Base-by-base conservation (phyloP, 2,113 vertebrate genomes). In the Ornithorhynchus anatinus region DNA sequence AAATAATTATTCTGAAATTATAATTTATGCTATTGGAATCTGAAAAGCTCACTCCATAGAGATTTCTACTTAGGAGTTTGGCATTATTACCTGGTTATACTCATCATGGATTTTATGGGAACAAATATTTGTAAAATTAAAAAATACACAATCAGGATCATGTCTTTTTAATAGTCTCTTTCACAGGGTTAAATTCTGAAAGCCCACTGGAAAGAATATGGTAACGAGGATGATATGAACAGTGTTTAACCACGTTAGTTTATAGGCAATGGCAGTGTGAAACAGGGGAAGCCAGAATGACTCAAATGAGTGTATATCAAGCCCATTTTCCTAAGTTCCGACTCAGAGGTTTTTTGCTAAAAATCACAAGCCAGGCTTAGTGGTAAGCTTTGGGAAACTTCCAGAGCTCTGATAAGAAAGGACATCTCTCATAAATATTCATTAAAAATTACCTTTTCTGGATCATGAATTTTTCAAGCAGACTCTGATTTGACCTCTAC, bases 381-480 rank as follows among this genome's bases (percentile, higher is more conserved):
- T 90, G 82, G 88, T 83, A 88, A 92, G 89, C 82, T 81, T 91
- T 79, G 84, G 86, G 86, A 93, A 91, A 91, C 88, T 92, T 88
- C 86, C 82, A 88, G 53, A 87, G 91, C 72, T 91, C 85, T 89
- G 92, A 93, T 93, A 94, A 92, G 91, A 87, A 88, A 91, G 78
- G 89, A 91, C 86, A 87, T 87, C 0, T 79, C 82, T 92, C 89
- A 94, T 94, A 91, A 92, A 94, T 93, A 93, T 94, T 94, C 91
- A 93, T 93, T 94, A 91, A 94, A 93, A 92, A 93, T 93, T 93
- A 93, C 92, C 85, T 93, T 93, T 92, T 91, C 87, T 91, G 84
- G 88, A 92, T 93, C 91, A 93, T 91, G 90, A 91, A 92, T 94
- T 92, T 94, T 93, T 93, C 89, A 94, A 92, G 47, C 79, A 92